Conservation (phyloP, 1,140 invertebrate genomes). For the Drosophila auraria region DNA sequence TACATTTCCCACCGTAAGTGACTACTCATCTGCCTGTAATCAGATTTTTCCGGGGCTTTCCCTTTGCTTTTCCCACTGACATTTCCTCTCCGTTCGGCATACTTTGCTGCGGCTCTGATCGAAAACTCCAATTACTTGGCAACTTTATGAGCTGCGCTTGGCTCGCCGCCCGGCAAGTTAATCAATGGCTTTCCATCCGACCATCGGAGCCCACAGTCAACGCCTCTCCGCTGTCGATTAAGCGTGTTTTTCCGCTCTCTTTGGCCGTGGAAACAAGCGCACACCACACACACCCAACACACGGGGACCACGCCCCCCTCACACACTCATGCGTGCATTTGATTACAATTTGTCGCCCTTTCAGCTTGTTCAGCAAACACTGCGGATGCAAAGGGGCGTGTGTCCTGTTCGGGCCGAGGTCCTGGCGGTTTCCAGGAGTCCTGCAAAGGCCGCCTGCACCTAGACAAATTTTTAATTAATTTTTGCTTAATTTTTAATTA, state of each 20-base stretch:
- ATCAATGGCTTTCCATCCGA: conserved; percentile 39
- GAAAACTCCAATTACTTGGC: conserved; percentile 43
- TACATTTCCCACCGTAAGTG: conserved; percentile 1
- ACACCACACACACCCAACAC: neutral
- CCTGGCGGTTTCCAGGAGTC: conserved; percentile 1
- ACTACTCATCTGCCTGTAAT: conserved; percentile 10
- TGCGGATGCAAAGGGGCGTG: conserved; percentile 27
- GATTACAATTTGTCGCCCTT: conserved; percentile 70
- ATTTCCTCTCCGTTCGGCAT: neutral
- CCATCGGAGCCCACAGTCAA: neutral
- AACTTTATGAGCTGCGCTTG: conserved; percentile 27
- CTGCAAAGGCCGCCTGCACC: neutral
- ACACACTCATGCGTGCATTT: conserved; percentile 57
- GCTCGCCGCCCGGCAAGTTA: conserved; percentile 27
- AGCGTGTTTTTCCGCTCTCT: conserved; percentile 41
- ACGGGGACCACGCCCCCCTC: conserved; percentile 48
- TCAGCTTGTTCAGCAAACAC: conserved; percentile 53
- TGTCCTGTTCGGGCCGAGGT: conserved; percentile 4
- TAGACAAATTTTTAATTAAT: neutral
- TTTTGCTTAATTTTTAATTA: neutral
- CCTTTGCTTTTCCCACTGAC: conserved; percentile 1
- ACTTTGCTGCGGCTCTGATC: conserved; percentile 5
- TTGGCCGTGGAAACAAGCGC: conserved; percentile 29
- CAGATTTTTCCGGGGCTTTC: neutral
- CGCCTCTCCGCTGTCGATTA: conserved; percentile 14